Conservation (phyloP, 2,797 vertebrate species). For the Darevskia mixta region DNA sequence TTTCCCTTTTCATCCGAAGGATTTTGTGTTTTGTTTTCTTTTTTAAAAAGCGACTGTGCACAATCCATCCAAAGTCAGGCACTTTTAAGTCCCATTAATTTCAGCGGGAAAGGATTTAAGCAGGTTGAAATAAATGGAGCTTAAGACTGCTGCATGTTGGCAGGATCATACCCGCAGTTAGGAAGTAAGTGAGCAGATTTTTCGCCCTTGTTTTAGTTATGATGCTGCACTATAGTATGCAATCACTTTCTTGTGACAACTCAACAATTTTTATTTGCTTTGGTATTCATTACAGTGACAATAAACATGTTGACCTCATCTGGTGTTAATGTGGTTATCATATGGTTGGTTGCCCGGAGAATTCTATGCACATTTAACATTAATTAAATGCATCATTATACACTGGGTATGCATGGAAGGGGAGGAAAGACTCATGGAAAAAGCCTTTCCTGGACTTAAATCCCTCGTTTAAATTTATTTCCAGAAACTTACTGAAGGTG, state of each 20-base stretch:
- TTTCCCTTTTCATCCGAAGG: slow-evolving; percentile 21
- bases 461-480: slow-evolving; percentile 32
- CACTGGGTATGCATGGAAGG: slow-evolving; percentile 59
- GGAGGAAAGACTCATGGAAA: not conserved
- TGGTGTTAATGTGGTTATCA: slow-evolving; percentile 79
- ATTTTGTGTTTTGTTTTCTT: not conserved
- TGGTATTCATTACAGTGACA: slow-evolving; percentile 63
- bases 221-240: not conserved
- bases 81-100: not conserved
- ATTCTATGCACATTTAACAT: slow-evolving; percentile 65
- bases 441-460: not conserved
- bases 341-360: slow-evolving; percentile 64
- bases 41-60: not conserved
- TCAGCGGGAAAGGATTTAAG: not conserved
- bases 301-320: slow-evolving; percentile 73
- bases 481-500: slow-evolving; percentile 33
- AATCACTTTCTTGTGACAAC: slow-evolving; percentile 57
- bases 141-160: not conserved
- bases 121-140: not conserved
- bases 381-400: slow-evolving; percentile 74
- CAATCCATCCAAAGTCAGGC: not conserved
- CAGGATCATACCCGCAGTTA: not conserved
- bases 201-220: slow-evolving; percentile 22
- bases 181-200: slow-evolving; percentile 27
- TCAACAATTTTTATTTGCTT: slow-evolving; percentile 58